Evolutionary conservation across 2,113 vertebrate genomes (phyloP), one percentile per base, ranked within the genome.

Genomic region (Ascaphus truei): DNA sequence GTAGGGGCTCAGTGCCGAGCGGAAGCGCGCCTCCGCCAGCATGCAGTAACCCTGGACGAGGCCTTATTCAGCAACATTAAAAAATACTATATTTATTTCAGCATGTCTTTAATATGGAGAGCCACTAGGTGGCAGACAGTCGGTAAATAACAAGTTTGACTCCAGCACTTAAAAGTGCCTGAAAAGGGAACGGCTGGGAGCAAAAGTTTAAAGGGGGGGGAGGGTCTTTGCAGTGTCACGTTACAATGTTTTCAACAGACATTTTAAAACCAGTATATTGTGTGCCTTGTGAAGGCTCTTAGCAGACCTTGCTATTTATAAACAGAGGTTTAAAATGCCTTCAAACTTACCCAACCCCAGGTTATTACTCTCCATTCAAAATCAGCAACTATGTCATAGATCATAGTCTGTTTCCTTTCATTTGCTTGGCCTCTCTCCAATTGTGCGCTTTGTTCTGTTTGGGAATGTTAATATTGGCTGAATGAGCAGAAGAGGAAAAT

Each of bases 381-480:
- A 48, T 58, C 65, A 59, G 65, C 53, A 50, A 34, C 55, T 48
- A 68, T 68, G 65, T 68, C 65, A 68, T 59, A 50, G 55, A 68
- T 68, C 55, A 34, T 55, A 68, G 53, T 68, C 65, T 68, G 65
- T 58, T 58, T 68, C 65, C 65, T 68, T 56, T 68, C 65, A 68
- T 68, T 59, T 18, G 2, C 9, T 56, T 68, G 65, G 65, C 53
- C 5, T n/a, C 2, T 26, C 53, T 68, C 65, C 65, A 68, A 50
- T 53, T 31, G 39, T 48, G 55, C 13, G 65, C 65, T 68, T 68
- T 68, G 65, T 68, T 59, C 65, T 68, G 53, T 68, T 68, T 59
- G 63, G 55, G 65, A 68, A 68, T 68, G 65, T 68, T 68, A 68
- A 68, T 68, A 68, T 59, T 68, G 65, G 65, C 65, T 59, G 65